These are phyloP conservation scores for Anas platyrhynchos DNA, from an alignment of 2,113 vertebrate species.

Conservation along the genomic window DNA sequence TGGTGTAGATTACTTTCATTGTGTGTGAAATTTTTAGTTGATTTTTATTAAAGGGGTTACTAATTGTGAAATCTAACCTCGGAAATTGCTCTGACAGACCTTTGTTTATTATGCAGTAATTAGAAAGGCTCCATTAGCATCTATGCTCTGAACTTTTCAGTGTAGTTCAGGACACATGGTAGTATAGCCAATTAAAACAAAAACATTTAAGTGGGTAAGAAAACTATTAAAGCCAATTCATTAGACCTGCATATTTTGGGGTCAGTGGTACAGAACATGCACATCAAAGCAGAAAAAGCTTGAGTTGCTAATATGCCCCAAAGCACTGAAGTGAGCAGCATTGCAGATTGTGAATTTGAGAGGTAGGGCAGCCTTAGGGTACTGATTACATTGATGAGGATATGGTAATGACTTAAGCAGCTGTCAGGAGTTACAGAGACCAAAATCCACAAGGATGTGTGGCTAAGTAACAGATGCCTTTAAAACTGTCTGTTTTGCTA, in stretches of 20 bases:
- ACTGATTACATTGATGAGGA: slow-evolving; percentile 70
- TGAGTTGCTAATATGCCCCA: slow-evolving; percentile 70
- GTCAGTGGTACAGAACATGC: slow-evolving; percentile 73
- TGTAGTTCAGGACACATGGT: slow-evolving; percentile 77
- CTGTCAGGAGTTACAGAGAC: slow-evolving; percentile 47
- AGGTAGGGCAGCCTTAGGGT: slow-evolving; percentile 62
- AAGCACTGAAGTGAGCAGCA: slow-evolving; percentile 69
- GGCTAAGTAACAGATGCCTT: slow-evolving; percentile 55
- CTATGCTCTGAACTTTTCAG: slow-evolving; percentile 78
- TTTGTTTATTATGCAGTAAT: slow-evolving; percentile 80
- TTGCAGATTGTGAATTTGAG: slow-evolving; percentile 64
- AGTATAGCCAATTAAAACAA: slow-evolving; percentile 81
- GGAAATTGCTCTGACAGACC: slow-evolving; percentile 77
- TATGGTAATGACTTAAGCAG: slow-evolving; percentile 69
- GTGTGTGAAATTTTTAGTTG: not conserved
- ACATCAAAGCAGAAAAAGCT: slow-evolving; percentile 77
- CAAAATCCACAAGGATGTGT: slow-evolving; percentile 50
- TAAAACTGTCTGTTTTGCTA: slow-evolving; percentile 46
- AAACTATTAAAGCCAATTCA: slow-evolving; percentile 80
- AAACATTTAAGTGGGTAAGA: slow-evolving; percentile 78
- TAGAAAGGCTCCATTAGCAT: slow-evolving; percentile 80
- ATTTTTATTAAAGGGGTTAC: slow-evolving; percentile 64
- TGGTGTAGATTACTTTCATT: not conserved
- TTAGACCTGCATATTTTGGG: slow-evolving; percentile 79
- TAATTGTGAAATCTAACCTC: slow-evolving; percentile 74